Evolutionary conservation across 2,113 vertebrate genomes (phyloP), one percentile per base, ranked within the genome.

Genomic region (zebrafish (Danio rerio)): DNA sequence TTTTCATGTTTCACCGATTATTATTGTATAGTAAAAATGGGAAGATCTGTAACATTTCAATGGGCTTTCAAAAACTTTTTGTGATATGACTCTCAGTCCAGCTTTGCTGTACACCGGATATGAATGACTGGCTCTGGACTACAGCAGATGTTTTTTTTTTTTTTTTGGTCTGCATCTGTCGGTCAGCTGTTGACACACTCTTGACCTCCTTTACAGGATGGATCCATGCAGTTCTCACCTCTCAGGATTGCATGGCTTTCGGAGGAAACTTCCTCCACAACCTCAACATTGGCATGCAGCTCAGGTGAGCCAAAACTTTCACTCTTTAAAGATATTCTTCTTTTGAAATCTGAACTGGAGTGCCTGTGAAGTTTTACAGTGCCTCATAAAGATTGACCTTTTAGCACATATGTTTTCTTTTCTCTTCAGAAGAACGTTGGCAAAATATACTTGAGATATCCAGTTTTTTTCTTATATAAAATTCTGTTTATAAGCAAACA

Each of bases 231-330:
- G 98, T 99, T 90, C 96, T 99, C 90, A 99, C 98, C 68, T 98
- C 98, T 96, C 96, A 99, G 95, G 98, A 99, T 93, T 99, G 97
- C 94, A 99, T 99, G 97, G 98, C 98, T 80, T 99, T 99, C 76
- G 98, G 98, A 89, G 98, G 98, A 81, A 99, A 99, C 91, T 99
- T 99, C 92, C 96, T 99, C 90, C 98, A 99, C 93, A 98, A 99
- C 93, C 97, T 99, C 87, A 99, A 99, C 88, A 99, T 99, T 90
- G 95, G 95, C 95, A 99, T 99, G 98, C 98, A 99, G 94, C 97
- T 99, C 96, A 98, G 98, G 98, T 99, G 85, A 83, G 93, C 88
- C 68, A 50, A 15, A 16, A 12, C 40, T 40, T 15, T 40, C 5
- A 11, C 6, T 42, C 11, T 50, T 53, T 18, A 50, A 9, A 50